phyloP scores from a whole-genome alignment of 2,113 vertebrate species.

The Lepisosteus osseus region DNA sequence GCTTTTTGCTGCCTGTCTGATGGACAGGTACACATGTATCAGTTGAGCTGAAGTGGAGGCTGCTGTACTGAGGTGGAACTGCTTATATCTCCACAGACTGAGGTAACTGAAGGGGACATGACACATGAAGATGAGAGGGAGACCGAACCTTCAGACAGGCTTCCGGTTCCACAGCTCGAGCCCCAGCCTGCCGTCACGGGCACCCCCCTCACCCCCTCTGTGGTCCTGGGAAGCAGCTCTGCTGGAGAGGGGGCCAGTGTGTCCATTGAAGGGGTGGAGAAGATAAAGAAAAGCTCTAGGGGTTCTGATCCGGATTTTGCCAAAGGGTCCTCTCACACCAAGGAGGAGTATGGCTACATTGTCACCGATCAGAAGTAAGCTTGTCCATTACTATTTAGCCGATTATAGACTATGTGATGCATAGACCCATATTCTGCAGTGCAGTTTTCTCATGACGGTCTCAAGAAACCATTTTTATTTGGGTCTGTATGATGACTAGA shows the following conservation, averaged over 20 bases:
- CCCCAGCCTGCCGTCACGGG: slow-evolving; percentile 29
- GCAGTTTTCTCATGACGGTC: too few species aligned
- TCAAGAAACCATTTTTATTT: too few species aligned
- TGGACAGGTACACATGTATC: too few species aligned
- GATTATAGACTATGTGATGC: too few species aligned
- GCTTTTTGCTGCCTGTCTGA: too few species aligned
- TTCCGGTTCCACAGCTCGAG: slow-evolving; percentile 18
- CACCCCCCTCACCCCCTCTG: slow-evolving; percentile 26
- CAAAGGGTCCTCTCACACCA: slow-evolving; percentile 29
- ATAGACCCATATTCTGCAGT: too few species aligned
- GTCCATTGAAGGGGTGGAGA: slow-evolving; percentile 21
- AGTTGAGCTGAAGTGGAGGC: too few species aligned
- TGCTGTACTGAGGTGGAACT: too few species aligned
- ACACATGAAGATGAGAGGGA: slow-evolving; percentile 46
- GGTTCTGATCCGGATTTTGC: slow-evolving; percentile 30
- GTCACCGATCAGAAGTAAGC: slow-evolving; percentile 90
- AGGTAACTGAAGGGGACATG: slow-evolving; percentile 52
- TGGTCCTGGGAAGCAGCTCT: slow-evolving; percentile 9
- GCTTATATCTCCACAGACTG: slow-evolving; percentile 32
- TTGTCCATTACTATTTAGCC: too few species aligned
- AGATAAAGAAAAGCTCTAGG: slow-evolving; percentile 27
- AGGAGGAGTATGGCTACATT: slow-evolving; percentile 91
- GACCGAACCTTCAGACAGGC: slow-evolving; percentile 19
- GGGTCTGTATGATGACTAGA: too few species aligned
- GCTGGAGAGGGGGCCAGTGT: neutral